Evolutionary conservation across 2,113 vertebrate genomes (phyloP).

Genomic region (Saguinus midas): DNA sequence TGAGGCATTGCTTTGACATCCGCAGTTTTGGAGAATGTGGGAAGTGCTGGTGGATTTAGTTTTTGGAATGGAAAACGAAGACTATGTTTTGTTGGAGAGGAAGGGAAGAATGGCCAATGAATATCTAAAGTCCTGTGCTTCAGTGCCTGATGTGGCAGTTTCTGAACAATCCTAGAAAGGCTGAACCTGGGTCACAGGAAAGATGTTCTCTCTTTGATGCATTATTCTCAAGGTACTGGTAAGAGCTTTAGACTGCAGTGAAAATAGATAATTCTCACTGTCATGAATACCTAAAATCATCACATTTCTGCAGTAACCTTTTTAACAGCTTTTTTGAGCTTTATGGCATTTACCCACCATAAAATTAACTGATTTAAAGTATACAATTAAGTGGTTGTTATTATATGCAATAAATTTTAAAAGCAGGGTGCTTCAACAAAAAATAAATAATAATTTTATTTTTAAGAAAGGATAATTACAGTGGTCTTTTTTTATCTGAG

Average conservation of each 20-base stretch:
- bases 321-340: constrained; percentile 20
- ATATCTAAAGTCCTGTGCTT: neutral
- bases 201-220: neutral
- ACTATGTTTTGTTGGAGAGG: neutral
- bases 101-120: fast-evolving
- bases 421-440: neutral
- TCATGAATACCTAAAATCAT: neutral
- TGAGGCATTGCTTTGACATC: neutral
- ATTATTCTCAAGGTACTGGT: neutral
- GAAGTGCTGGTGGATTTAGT: neutral
- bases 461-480: neutral
- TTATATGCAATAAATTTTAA: neutral
- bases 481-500: neutral
- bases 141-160: neutral
- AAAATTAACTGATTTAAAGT: neutral
- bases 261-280: neutral
- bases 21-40: neutral
- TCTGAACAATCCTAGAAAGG: neutral
- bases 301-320: neutral
- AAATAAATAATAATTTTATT: constrained; percentile 11
- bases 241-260: neutral
- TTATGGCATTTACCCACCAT: neutral
- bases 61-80: neutral
- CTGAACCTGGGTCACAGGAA: neutral
- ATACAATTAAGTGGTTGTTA: neutral